A percentile compares a stretch with the other conserved stretches of the same genome.
These are phyloP conservation scores for Phaethornis superciliosus DNA, from an alignment of 2,113 vertebrate genomes.

Conservation along the genomic window DNA sequence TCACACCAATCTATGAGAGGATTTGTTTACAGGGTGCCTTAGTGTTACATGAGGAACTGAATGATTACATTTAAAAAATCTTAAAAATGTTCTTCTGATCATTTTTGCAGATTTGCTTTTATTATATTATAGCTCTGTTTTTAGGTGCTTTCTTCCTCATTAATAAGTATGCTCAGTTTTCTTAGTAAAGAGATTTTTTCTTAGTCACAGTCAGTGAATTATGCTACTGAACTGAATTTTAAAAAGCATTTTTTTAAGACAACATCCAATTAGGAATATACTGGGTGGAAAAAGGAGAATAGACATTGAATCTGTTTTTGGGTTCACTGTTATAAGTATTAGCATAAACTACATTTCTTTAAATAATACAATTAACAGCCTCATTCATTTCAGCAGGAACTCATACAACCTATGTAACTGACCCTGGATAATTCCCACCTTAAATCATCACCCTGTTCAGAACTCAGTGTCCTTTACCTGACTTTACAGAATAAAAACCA, in stretches of 20 bases:
- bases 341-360: neutral
- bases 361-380: neutral
- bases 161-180: neutral
- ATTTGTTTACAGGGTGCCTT: slow-evolving; percentile 59
- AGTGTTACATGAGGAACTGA: slow-evolving; percentile 21
- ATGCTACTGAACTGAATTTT: neutral
- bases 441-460: neutral
- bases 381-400: neutral
- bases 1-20: slow-evolving; percentile 43
- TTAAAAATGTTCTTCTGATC: neutral
- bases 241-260: neutral
- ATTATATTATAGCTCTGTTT: neutral
- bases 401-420: neutral
- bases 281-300: neutral
- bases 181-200: neutral
- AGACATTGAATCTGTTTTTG: neutral
- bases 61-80: neutral
- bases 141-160: neutral
- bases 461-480: neutral
- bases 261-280: neutral
- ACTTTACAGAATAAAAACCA: neutral
- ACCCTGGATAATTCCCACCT: neutral
- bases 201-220: neutral
- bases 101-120: neutral
- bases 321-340: neutral